These are phyloP conservation scores for Halichondria panicea DNA, from an alignment of 37 sponge, comb jelly and placozoan species.

Conservation along the genomic window DNA sequence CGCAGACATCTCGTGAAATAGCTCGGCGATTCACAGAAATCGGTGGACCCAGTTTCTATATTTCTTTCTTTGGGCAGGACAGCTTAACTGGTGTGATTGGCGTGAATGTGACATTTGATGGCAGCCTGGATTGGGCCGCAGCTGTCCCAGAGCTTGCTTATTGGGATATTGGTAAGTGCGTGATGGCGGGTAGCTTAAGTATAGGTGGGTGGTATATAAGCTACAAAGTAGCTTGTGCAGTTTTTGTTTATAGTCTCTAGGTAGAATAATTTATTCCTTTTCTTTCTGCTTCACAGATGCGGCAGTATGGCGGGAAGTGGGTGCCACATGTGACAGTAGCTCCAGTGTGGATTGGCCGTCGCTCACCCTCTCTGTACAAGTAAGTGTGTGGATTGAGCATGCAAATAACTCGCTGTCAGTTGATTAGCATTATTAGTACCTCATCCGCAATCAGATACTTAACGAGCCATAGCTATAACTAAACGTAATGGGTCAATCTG, in stretches of 20 bases:
- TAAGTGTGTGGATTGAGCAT: constrained; percentile 13
- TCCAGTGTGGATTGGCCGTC: constrained; percentile 52
- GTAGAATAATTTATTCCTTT: too few species aligned
- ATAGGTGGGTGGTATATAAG: background rate
- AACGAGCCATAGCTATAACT: too few species aligned
- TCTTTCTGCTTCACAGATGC: constrained; percentile 5
- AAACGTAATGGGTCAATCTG: too few species aligned
- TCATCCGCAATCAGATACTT: too few species aligned
- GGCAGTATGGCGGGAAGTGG: constrained; percentile 67
- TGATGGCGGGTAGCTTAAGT: background rate
- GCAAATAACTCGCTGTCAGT: too few species aligned
- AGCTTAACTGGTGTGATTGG: constrained; percentile 45
- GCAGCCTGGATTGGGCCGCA: constrained; percentile 40
- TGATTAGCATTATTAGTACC: too few species aligned
- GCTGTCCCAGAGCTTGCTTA: constrained; percentile 55
- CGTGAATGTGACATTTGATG: constrained; percentile 69
- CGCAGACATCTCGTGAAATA: constrained; percentile 48
- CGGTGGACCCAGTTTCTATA: constrained; percentile 87
- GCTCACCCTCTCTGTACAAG: constrained; percentile 53
- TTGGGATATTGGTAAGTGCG: constrained; percentile 73
- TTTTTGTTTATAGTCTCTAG: too few species aligned
- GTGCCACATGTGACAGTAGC: constrained; percentile 56
- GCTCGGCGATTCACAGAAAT: constrained; percentile 74
- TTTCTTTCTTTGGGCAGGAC: constrained; percentile 69
- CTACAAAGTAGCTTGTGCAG: background rate